A percentile compares a stretch with the other conserved stretches of the same genome.
phyloP scores from a whole-genome alignment of 2,888 invertebrate genomes.

The Tetanocera ferruginea region DNA sequence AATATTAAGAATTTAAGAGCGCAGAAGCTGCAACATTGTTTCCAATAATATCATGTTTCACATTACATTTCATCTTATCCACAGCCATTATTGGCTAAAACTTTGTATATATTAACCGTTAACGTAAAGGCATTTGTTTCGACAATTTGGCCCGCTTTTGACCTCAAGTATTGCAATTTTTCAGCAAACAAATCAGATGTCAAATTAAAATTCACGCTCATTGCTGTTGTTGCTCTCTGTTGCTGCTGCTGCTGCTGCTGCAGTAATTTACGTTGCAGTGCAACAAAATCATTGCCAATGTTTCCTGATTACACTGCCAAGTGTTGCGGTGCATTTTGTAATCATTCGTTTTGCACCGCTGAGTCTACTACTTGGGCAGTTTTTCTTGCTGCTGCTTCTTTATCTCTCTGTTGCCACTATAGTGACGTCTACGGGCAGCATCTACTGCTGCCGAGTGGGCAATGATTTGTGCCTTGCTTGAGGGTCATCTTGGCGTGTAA shows the following conservation, averaged over 20 bases:
- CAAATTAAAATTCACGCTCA: slow-evolving; percentile 26
- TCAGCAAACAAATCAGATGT: background rate
- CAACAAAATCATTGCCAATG: slow-evolving; percentile 24
- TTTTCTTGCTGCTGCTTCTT: background rate
- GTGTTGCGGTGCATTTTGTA: slow-evolving; percentile 24
- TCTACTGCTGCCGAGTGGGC: slow-evolving; percentile 1
- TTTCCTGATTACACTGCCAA: slow-evolving; percentile 26
- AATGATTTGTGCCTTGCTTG: slow-evolving; percentile 33
- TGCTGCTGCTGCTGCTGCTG: background rate
- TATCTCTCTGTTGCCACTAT: background rate
- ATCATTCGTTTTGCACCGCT: slow-evolving; percentile 25
- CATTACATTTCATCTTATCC: no score
- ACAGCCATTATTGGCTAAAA: no score
- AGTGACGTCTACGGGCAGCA: background rate
- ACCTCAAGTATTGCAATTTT: slow-evolving; percentile 21
- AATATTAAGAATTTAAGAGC: background rate
- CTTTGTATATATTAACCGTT: no score
- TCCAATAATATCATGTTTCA: no score
- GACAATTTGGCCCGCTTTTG: slow-evolving; percentile 9
- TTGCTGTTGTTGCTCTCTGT: slow-evolving; percentile 6
- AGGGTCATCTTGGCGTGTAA: slow-evolving; percentile 29
- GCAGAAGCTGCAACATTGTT: no score
- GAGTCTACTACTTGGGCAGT: background rate
- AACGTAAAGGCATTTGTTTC: background rate
- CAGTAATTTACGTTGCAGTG: slow-evolving; percentile 1